Conservation (phyloP, 2,888 invertebrate genomes). For the Hecatera dysodea region DNA sequence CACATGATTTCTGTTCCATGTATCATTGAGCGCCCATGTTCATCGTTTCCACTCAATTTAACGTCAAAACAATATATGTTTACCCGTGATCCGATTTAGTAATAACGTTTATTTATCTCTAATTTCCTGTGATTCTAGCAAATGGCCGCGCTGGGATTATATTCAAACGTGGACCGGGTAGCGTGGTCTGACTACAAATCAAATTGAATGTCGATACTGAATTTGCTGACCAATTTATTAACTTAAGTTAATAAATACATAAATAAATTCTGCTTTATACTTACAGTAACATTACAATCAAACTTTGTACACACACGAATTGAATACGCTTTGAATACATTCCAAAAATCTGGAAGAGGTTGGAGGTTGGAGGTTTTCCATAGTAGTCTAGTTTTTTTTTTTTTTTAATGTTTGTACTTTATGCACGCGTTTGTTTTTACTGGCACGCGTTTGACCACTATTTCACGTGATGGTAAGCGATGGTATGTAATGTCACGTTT, state of each 20-base stretch:
- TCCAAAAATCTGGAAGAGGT: background rate
- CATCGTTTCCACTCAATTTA: background rate
- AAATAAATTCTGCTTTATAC: background rate
- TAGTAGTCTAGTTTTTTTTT: no score
- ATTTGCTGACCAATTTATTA: constrained; percentile 8
- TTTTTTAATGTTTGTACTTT: no score
- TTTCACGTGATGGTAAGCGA: no score
- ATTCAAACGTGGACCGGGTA: background rate
- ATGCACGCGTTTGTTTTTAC: no score
- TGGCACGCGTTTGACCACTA: no score
- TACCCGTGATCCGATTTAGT: background rate
- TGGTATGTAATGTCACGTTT: no score
- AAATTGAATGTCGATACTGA: background rate
- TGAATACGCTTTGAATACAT: background rate
- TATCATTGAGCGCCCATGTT: no score
- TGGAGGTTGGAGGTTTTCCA: no score
- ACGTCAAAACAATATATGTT: background rate
- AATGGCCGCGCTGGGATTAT: constrained; percentile 6
- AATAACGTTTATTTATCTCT: background rate
- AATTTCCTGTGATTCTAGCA: constrained; percentile 7
- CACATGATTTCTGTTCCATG: no score
- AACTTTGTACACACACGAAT: background rate
- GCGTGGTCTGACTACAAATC: constrained; percentile 4
- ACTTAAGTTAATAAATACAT: no score
- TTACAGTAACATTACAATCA: background rate